phyloP scores from a whole-genome alignment of 1,140 invertebrate genomes.

The Lepidurus couesii region DNA sequence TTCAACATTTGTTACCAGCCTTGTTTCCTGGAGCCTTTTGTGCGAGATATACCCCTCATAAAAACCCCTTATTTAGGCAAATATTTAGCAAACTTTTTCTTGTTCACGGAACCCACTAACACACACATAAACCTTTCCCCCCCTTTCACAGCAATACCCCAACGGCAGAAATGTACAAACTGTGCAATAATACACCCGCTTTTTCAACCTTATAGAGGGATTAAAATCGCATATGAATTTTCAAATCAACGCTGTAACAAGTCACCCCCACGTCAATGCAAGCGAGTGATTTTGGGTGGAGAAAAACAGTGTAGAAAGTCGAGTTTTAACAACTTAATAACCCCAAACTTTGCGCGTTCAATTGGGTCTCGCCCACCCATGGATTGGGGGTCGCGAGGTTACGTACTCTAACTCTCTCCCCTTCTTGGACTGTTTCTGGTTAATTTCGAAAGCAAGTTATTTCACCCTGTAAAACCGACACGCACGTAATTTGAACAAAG shows the following conservation, averaged over 20 bases:
- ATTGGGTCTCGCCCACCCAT: neutral
- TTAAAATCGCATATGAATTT: too few species aligned
- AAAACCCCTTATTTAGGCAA: conserved; percentile 16
- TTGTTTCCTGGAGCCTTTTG: neutral
- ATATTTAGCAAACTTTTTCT: neutral
- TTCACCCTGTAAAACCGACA: neutral
- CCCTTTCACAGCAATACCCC: neutral
- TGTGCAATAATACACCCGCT: neutral
- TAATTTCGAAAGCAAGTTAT: neutral
- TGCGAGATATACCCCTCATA: neutral
- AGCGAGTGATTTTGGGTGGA: neutral
- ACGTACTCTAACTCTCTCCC: neutral
- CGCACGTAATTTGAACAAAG: conserved; percentile 3
- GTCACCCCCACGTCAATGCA: neutral
- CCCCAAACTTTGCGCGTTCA: neutral
- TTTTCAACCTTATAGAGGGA: too few species aligned
- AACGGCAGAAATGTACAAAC: neutral
- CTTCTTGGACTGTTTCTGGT: conserved; percentile 1
- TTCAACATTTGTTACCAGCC: neutral
- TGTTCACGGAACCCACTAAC: neutral
- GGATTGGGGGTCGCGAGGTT: neutral
- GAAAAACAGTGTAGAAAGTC: neutral
- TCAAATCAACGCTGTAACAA: neutral
- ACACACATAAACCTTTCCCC: neutral
- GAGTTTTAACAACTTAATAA: conserved; percentile 4